These are phyloP conservation scores for Propithecus perrieri DNA, from an alignment of 2,797 vertebrate species.

Conservation along the genomic window DNA sequence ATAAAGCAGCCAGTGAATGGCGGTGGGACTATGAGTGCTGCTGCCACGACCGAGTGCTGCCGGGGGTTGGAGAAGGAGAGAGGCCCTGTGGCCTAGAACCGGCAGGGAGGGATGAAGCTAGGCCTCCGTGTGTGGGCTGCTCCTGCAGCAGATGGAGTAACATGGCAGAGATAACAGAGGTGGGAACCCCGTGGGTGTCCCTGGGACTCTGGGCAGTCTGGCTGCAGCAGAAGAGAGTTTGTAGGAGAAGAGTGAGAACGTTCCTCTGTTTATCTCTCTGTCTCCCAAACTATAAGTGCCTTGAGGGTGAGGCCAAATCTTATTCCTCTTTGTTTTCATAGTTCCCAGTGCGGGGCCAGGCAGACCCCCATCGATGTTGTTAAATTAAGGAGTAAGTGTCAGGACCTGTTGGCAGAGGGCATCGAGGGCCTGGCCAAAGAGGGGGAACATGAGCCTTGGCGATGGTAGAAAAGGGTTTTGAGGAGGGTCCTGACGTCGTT, in stretches of 20 bases:
- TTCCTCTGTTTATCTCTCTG: constrained; percentile 24
- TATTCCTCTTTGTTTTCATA: constrained; percentile 15
- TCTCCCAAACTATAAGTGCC: constrained; percentile 39
- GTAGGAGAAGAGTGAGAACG: not conserved
- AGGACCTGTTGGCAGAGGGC: not conserved
- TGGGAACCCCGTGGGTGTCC: constrained; percentile 61
- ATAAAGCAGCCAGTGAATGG: not conserved
- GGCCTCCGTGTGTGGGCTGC: constrained; percentile 24
- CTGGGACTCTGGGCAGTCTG: constrained; percentile 11
- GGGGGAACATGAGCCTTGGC: not conserved
- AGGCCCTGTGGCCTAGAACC: not conserved
- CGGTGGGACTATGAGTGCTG: fast-evolving
- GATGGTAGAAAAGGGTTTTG: not conserved
- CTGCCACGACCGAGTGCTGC: not conserved
- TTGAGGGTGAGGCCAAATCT: not conserved
- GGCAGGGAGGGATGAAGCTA: not conserved
- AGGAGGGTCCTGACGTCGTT: not conserved
- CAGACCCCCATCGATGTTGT: not conserved
- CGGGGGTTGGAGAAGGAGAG: not conserved
- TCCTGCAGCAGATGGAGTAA: constrained; percentile 19
- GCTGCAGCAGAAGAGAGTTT: constrained; percentile 1
- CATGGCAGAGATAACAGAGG: constrained; percentile 45
- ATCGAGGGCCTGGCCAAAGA: not conserved
- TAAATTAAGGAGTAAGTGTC: not conserved
- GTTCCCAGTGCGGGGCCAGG: not conserved